These are phyloP conservation scores for Drepana falcataria DNA, from an alignment of 2,888 invertebrate genomes.

Conservation along the genomic window DNA sequence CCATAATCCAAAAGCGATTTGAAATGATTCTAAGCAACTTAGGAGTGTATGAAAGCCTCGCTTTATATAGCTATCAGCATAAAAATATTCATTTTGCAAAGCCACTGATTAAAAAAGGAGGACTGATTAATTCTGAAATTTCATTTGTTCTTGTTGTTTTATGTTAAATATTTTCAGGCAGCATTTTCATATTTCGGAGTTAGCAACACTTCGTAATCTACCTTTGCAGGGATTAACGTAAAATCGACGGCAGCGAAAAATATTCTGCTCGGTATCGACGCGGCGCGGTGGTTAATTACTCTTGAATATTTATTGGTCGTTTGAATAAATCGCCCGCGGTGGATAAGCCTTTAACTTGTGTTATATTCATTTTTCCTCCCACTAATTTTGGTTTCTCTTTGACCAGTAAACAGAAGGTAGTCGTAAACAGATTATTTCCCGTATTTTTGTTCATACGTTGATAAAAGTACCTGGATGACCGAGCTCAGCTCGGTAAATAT, in stretches of 20 bases:
- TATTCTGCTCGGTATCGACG: conserved; percentile 58
- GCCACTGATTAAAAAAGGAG: conserved; percentile 18
- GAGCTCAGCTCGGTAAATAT: no score
- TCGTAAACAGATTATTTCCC: not conserved
- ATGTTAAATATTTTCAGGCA: conserved; percentile 37
- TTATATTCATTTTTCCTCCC: conserved; percentile 57
- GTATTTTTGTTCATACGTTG: not conserved
- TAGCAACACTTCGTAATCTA: conserved; percentile 63
- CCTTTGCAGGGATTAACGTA: conserved; percentile 63
- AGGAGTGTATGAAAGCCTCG: no score
- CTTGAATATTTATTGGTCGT: conserved; percentile 77
- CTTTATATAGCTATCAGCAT: no score
- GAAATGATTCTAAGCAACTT: no score
- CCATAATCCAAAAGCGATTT: no score
- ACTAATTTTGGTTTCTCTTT: conserved; percentile 38
- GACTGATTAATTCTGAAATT: conserved; percentile 30
- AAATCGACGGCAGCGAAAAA: conserved; percentile 65
- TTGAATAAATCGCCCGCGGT: conserved; percentile 71
- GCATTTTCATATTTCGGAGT: conserved; percentile 47
- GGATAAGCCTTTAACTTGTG: conserved; percentile 65
- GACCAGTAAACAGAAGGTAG: conserved; percentile 8
- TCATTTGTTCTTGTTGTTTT: conserved; percentile 32
- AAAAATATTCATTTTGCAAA: conserved; percentile 13
- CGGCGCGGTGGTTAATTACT: conserved; percentile 68
- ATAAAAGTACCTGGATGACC: not conserved